Conservation (phyloP, 2,113 vertebrate species). For the Spea multiplicata region DNA sequence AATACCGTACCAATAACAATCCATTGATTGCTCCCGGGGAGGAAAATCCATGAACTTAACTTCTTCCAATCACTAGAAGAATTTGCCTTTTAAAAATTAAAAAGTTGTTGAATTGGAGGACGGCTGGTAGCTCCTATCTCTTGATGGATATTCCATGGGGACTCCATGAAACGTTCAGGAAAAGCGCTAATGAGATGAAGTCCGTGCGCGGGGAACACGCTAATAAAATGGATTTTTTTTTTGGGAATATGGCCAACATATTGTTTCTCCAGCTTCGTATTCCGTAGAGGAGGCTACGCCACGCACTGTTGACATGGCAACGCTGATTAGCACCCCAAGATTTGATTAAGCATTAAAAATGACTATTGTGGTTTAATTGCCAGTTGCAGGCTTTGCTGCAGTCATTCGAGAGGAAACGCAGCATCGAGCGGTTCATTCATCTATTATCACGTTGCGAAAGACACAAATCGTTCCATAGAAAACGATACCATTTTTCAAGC, state of each 20-base stretch:
- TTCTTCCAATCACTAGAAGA: slow-evolving; percentile 5
- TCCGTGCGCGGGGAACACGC: slow-evolving; percentile 19
- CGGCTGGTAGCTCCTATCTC: slow-evolving; percentile 3
- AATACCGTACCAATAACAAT: slow-evolving; percentile 11
- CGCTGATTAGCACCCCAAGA: slow-evolving; percentile 46
- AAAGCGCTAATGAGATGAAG: slow-evolving; percentile 29
- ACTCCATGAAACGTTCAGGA: slow-evolving; percentile 16
- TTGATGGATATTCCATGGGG: slow-evolving; percentile 2
- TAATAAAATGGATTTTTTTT: slow-evolving; percentile 31
- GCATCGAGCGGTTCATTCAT: slow-evolving; percentile 18
- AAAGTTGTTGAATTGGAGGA: slow-evolving; percentile 8
- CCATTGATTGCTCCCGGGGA: slow-evolving; percentile 16
- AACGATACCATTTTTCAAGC: slow-evolving; percentile 43
- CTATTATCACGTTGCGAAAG: slow-evolving; percentile 22
- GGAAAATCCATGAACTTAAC: slow-evolving; percentile 6
- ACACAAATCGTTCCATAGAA: slow-evolving; percentile 31
- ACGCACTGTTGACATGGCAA: slow-evolving; percentile 43
- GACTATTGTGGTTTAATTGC: slow-evolving; percentile 48
- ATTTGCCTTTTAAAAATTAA: slow-evolving; percentile 8
- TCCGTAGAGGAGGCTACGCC: not conserved
- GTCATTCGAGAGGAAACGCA: slow-evolving; percentile 4
- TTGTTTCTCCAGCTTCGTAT: not conserved
- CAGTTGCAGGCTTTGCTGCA: slow-evolving; percentile 19
- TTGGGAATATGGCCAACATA: not conserved
- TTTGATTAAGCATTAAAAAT: slow-evolving; percentile 48